These are phyloP conservation scores for Hipparchia sbordonii DNA, from an alignment of 2,888 invertebrate genomes.

Conservation along the genomic window DNA sequence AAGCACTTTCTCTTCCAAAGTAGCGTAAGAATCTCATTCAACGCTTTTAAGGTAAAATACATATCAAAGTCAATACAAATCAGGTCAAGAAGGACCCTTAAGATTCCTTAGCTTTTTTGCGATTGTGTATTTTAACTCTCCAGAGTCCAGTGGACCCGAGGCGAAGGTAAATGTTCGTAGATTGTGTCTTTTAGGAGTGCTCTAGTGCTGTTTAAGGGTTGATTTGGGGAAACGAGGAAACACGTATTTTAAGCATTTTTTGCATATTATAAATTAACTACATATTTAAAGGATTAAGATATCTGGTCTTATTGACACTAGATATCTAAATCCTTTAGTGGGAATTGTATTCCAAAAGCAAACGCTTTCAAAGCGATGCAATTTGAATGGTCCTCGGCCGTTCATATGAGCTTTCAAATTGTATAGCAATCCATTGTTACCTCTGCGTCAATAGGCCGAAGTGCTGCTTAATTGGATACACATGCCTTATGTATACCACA, in stretches of 20 bases:
- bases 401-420: slow-evolving; percentile 19
- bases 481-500: neutral
- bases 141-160: neutral
- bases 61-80: neutral
- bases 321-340: neutral
- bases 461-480: neutral
- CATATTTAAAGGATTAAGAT: neutral
- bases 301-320: neutral
- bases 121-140: neutral
- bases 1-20: neutral
- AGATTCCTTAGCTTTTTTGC: neutral
- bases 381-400: slow-evolving; percentile 26
- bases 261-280: neutral
- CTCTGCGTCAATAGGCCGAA: neutral
- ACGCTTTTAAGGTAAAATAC: neutral
- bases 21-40: slow-evolving; percentile 10
- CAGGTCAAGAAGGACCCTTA: neutral
- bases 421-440: slow-evolving; percentile 9
- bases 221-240: too few relatives aligned
- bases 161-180: neutral
- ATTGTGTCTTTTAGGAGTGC: neutral
- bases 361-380: slow-evolving; percentile 24
- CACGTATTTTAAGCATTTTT: too few relatives aligned
- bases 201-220: too few relatives aligned
- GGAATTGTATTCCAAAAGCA: slow-evolving; percentile 16